These are phyloP conservation scores for Silurus meridionalis DNA, from an alignment of 2,113 vertebrate genomes.

Conservation along the genomic window DNA sequence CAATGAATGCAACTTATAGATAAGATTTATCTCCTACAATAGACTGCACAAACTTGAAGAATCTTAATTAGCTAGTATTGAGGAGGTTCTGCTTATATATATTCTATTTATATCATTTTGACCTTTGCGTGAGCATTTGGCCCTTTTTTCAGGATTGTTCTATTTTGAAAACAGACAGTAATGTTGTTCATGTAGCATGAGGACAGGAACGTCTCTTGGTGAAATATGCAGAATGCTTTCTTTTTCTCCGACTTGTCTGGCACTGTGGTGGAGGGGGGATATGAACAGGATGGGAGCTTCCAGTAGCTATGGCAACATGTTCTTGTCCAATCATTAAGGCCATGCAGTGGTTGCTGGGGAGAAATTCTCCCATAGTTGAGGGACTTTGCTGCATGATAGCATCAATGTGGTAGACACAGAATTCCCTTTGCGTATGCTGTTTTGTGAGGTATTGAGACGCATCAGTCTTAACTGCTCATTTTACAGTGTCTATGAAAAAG, in stretches of 20 bases:
- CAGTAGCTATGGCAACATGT: constrained; percentile 77
- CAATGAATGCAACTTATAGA: too few relatives aligned
- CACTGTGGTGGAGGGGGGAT: constrained; percentile 39
- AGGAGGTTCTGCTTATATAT: too few relatives aligned
- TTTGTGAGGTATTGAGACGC: constrained; percentile 57
- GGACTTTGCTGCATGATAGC: constrained; percentile 54
- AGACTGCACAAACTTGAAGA: too few relatives aligned
- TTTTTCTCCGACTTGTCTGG: constrained; percentile 36
- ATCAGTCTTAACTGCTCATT: constrained; percentile 36
- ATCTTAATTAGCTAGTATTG: background rate
- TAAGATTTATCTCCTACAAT: too few relatives aligned
- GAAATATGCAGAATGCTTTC: constrained; percentile 8
- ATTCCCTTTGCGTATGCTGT: constrained; percentile 43
- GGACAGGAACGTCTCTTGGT: background rate
- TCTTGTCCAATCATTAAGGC: constrained; percentile 75
- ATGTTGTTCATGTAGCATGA: background rate
- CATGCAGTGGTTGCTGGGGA: constrained; percentile 75
- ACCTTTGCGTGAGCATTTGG: background rate
- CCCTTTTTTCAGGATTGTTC: background rate
- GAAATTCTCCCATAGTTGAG: constrained; percentile 67
- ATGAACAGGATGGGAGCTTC: constrained; percentile 69
- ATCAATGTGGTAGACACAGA: constrained; percentile 53
- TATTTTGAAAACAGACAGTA: background rate
- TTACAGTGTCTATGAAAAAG: constrained; percentile 12
- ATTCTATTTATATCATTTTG: too few relatives aligned